Percentiles rank a stretch among this genome's conserved stretches.
Evolutionary conservation across 1,140 invertebrate genomes (phyloP).

Genomic region (Steinernema feltiae): DNA sequence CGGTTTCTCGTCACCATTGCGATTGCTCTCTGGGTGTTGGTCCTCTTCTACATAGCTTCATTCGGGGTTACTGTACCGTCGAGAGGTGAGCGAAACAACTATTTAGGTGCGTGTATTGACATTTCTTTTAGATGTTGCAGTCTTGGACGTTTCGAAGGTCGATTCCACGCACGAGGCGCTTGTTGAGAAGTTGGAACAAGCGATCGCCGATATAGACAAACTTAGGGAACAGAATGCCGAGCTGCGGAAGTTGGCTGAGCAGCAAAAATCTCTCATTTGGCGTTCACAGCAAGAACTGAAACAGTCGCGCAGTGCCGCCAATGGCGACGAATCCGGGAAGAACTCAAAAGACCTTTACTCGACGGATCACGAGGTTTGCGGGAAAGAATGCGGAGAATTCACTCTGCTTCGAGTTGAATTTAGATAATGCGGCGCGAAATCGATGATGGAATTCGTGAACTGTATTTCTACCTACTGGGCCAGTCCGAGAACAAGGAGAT

Average conservation of each 20-base stretch:
- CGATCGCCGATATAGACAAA: constrained; percentile 6
- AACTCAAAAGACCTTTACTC: constrained; percentile 30
- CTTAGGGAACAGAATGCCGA: constrained; percentile 4
- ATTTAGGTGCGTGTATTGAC: not conserved
- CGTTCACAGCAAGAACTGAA: not conserved
- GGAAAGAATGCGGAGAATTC: not conserved
- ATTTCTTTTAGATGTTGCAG: not conserved
- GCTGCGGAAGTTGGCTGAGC: not conserved
- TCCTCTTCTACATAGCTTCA: constrained; percentile 21
- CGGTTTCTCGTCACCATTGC: constrained; percentile 5
- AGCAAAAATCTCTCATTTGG: constrained; percentile 20
- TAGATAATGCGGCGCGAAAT: constrained; percentile 22
- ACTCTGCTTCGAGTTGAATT: constrained; percentile 7
- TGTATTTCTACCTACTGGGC: constrained; percentile 33
- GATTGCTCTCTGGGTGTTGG: constrained; percentile 21
- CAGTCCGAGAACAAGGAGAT: constrained; percentile 11
- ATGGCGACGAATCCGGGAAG: not conserved
- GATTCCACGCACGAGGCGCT: not conserved
- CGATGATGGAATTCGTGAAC: constrained; percentile 32
- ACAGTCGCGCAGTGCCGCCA: not conserved
- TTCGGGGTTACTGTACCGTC: constrained; percentile 18
- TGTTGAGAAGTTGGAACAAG: constrained; percentile 13
- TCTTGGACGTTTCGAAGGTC: not conserved
- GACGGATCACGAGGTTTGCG: constrained; percentile 40
- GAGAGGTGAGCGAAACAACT: not conserved